These are phyloP conservation scores for Halictus ligatus DNA, from an alignment of 2,888 invertebrate species.

Conservation along the genomic window DNA sequence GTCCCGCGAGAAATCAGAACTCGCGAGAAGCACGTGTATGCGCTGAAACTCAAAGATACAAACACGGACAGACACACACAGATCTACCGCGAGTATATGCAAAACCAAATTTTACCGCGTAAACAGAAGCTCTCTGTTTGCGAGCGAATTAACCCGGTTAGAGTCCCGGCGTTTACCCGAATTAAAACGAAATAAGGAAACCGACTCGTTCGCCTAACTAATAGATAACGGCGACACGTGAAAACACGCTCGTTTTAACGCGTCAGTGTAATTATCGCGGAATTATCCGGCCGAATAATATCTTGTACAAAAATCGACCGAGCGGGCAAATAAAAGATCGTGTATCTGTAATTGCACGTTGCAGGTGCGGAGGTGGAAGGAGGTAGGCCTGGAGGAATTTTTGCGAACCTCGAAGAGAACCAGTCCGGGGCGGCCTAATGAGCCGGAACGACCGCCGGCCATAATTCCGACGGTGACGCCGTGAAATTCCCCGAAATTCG, in stretches of 20 bases:
- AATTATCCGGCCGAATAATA: neutral
- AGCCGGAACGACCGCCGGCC: constrained; percentile 12
- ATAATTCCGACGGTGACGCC: constrained; percentile 14
- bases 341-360: constrained; percentile 2
- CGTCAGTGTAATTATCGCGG: neutral
- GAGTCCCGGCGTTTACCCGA: constrained; percentile 14
- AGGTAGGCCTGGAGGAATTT: neutral
- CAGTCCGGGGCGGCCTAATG: constrained; percentile 22
- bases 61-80: too few species aligned
- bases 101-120: constrained; percentile 26
- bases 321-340: constrained; percentile 3
- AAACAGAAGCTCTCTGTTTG: constrained; percentile 47
- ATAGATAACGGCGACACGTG: neutral
- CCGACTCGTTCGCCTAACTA: neutral
- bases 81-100: neutral
- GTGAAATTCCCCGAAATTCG: constrained; percentile 17
- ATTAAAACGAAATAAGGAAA: constrained; percentile 27
- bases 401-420: constrained; percentile 30
- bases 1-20: constrained; percentile 4
- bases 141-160: constrained; percentile 37
- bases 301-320: neutral
- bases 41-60: neutral
- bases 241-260: neutral
- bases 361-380: neutral
- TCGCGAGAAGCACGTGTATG: neutral